A percentile compares a stretch with the other conserved stretches of the same genome.
Evolutionary conservation across 2,113 vertebrate genomes (phyloP).

Genomic region (Carlito syrichta): DNA sequence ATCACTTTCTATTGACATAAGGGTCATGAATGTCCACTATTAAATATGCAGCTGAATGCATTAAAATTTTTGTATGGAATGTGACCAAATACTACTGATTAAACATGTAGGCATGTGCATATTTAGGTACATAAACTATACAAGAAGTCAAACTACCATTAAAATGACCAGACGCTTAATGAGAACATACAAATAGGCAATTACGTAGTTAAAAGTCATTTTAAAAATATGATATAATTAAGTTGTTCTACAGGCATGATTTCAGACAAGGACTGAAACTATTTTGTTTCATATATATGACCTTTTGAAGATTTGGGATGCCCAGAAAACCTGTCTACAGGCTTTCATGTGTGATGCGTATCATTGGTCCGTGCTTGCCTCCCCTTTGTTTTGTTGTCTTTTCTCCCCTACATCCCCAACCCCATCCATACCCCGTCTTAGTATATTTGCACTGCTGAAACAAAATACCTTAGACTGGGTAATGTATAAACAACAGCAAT

Average conservation of each 20-base stretch:
- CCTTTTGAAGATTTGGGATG: background rate
- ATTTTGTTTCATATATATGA: background rate
- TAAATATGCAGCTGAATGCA: background rate
- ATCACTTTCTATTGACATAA: rapidly evolving
- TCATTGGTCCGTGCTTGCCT: no score
- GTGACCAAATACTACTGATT: background rate
- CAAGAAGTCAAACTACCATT: background rate
- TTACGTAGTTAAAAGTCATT: background rate
- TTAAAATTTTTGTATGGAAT: background rate
- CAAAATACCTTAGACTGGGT: background rate
- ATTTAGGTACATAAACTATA: background rate
- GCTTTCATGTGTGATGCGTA: background rate
- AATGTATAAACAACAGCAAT: background rate
- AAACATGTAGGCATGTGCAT: no score
- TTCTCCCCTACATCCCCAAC: background rate
- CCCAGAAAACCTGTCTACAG: background rate
- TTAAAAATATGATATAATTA: background rate
- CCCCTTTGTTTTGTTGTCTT: background rate
- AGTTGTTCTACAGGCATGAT: background rate
- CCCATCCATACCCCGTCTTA: background rate
- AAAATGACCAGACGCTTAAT: background rate
- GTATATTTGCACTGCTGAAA: background rate
- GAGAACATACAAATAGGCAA: background rate
- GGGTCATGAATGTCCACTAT: background rate
- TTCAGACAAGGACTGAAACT: background rate